A percentile compares a stretch with the other conserved stretches of the same genome.
Evolutionary conservation across 2,888 invertebrate genomes (phyloP).

Genomic region (Mythimna vitellina): DNA sequence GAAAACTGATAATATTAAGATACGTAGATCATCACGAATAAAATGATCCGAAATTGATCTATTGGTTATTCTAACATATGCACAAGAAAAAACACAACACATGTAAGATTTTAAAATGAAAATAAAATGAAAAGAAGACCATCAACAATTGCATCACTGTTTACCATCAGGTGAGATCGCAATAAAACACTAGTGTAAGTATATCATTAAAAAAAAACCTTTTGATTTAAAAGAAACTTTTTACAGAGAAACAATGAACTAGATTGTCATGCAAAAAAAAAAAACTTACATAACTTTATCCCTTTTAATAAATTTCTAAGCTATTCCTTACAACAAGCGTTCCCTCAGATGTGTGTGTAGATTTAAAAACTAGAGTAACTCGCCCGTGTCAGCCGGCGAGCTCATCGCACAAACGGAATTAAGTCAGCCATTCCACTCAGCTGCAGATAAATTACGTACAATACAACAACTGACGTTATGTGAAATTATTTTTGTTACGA

Average conservation of each 20-base stretch:
- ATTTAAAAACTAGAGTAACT: conserved; percentile 44
- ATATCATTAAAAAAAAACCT: not conserved
- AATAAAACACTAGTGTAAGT: no score
- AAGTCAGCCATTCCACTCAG: conserved; percentile 52
- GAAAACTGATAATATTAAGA: not conserved
- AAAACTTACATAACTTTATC: not conserved
- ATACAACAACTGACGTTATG: conserved; percentile 18
- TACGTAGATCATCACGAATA: not conserved
- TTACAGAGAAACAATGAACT: not conserved
- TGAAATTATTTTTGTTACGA: conserved; percentile 13
- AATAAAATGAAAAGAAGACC: no score
- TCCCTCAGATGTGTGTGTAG: conserved; percentile 24
- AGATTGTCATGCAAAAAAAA: not conserved
- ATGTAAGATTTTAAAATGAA: no score
- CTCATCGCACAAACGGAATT: conserved; percentile 43
- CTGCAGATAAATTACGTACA: conserved; percentile 49
- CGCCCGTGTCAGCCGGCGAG: conserved; percentile 36
- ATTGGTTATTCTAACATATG: no score
- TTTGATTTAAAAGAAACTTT: not conserved
- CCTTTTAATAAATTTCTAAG: conserved; percentile 3
- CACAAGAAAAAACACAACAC: no score
- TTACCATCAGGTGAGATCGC: no score
- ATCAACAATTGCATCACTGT: no score
- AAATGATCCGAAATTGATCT: no score
- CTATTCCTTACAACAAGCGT: not conserved